These are phyloP conservation scores for Takifugu rubripes DNA, from an alignment of 2,797 vertebrate species.

Conservation along the genomic window DNA sequence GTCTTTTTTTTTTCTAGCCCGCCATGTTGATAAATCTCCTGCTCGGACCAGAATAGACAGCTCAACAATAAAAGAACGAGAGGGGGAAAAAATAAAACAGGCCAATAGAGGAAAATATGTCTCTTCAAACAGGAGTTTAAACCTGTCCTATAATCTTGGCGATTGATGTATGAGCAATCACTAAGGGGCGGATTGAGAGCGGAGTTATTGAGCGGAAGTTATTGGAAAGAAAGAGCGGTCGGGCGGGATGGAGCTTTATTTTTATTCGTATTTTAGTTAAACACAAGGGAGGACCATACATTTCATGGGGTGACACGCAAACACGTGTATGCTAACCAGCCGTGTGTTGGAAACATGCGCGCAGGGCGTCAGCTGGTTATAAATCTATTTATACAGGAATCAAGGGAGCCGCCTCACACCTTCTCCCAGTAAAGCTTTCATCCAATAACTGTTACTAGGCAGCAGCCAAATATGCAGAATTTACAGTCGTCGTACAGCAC, in stretches of 20 bases:
- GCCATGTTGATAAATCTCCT: not conserved
- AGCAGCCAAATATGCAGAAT: constrained; percentile 72
- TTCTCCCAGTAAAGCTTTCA: constrained; percentile 69
- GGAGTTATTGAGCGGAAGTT: constrained; percentile 12
- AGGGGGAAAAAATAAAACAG: not conserved
- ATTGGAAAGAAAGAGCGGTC: constrained; percentile 24
- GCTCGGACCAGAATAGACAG: not conserved
- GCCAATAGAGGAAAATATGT: not conserved
- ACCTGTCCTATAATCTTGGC: constrained; percentile 7
- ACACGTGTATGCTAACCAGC: constrained; percentile 19
- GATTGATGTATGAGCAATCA: constrained; percentile 7
- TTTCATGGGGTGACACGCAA: constrained; percentile 42
- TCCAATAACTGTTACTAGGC: constrained; percentile 65
- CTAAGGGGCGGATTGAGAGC: not conserved
- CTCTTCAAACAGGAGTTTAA: not conserved
- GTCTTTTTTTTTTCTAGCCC: not conserved
- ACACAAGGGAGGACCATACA: constrained; percentile 56
- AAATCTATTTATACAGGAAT: constrained; percentile 38
- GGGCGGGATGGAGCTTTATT: constrained; percentile 39
- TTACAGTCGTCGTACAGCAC: constrained; percentile 32
- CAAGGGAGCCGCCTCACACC: constrained; percentile 29
- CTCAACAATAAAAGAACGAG: not conserved
- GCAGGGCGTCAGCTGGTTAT: constrained; percentile 29
- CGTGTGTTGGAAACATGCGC: constrained; percentile 16
- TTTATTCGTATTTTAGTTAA: constrained; percentile 71